phyloP scores from a whole-genome alignment of 2,888 invertebrate genomes.

The Sesia bembeciformis region DNA sequence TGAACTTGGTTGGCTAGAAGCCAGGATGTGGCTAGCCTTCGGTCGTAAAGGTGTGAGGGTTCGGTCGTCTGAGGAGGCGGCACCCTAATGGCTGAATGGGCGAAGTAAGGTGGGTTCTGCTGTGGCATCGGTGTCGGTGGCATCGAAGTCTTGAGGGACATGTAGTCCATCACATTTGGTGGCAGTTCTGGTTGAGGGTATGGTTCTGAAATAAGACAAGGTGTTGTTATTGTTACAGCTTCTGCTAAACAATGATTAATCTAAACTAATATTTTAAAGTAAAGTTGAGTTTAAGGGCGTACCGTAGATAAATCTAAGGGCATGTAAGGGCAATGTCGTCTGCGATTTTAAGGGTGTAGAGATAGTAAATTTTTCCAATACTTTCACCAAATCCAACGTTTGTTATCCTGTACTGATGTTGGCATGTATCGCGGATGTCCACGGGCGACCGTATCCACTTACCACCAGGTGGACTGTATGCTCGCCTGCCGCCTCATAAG shows the following conservation, averaged over 20 bases:
- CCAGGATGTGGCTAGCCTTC: slow-evolving; percentile 71
- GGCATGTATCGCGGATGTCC: too few relatives aligned
- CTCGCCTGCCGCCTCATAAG: too few relatives aligned
- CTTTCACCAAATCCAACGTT: too few relatives aligned
- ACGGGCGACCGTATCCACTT: too few relatives aligned
- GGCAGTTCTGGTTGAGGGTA: slow-evolving; percentile 50
- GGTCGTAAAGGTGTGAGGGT: slow-evolving; percentile 49
- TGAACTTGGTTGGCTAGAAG: slow-evolving; percentile 69
- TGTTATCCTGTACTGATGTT: too few relatives aligned
- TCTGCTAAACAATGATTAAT: too few relatives aligned
- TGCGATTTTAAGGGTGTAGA: too few relatives aligned
- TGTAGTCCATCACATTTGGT: slow-evolving; percentile 60
- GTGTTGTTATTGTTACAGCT: background rate
- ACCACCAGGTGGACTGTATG: too few relatives aligned
- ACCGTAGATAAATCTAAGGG: too few relatives aligned
- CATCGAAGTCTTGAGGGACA: slow-evolving; percentile 50
- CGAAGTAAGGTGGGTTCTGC: slow-evolving; percentile 53
- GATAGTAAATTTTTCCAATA: too few relatives aligned
- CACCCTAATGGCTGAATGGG: slow-evolving; percentile 52
- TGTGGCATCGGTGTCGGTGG: slow-evolving; percentile 38
- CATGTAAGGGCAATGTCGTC: too few relatives aligned
- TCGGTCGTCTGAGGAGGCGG: slow-evolving; percentile 49
- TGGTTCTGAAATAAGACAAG: slow-evolving; percentile 43
- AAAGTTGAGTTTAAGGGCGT: background rate
- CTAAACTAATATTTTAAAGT: background rate